Evolutionary conservation across 2,113 vertebrate genomes (phyloP), one percentile per base, ranked within the genome.

Genomic region (Stigmatopora argus): DNA sequence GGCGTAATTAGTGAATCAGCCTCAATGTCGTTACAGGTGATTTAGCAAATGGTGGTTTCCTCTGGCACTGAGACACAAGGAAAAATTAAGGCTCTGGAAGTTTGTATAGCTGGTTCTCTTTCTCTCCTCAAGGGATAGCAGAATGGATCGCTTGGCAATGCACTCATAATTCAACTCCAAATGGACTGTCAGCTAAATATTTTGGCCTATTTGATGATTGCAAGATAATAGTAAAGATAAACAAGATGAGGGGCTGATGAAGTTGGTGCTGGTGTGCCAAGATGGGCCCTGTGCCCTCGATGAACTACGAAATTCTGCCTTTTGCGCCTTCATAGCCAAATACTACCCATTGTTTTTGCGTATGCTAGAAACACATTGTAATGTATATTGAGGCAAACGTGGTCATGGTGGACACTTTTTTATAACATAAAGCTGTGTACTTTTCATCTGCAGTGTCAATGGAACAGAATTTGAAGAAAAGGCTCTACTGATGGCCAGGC

Each of bases 401-500:
- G 34, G 38, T 31, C 44, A 9, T 19, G 35, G 61, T 41, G n/a
- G 15, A 38, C 38, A 34, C 17, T 34, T 15, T 57, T 10, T 34
- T 34, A 44, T 3, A 44, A 2, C 38, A 44, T 44, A 44, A 41
- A 63, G 31, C 15, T 4, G 15, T 47, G 9, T 45, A 45, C 44
- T 59, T 10, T 17, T 64, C 60, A 13, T 73, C 61, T 35, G 14
- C 85, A 96, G 96, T 84, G 90, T 97, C 82, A 98, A 96, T 66
- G 93, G 93, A 52, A 92, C 91, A 67, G 92, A 92, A 57, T 94
- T 94, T 79, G 94, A 95, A 75, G 94, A 95, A 70, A 99, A 97
- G 86, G 78, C 87, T 48, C 86, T 56, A 7, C 53, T 93, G 76
- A 85, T 92, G 85, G 78, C 88, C 61, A 86, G 91, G 79, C 93